These are phyloP conservation scores for Amphipyra berbera DNA, from an alignment of 2,888 invertebrate species.

Conservation along the genomic window DNA sequence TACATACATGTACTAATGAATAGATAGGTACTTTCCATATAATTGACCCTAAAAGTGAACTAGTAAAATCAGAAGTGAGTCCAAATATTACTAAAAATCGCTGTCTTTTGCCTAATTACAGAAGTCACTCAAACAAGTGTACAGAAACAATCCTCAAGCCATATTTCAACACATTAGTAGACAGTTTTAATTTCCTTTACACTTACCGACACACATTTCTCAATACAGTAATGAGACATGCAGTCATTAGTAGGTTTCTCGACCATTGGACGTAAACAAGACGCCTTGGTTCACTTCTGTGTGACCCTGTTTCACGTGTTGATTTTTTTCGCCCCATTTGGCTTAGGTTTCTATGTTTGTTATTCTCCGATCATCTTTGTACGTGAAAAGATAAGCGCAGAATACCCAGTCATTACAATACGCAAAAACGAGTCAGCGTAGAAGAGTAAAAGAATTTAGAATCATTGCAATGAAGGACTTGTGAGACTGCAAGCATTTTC, in stretches of 20 bases:
- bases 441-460: too few relatives aligned
- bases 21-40: too few relatives aligned
- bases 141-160: not conserved
- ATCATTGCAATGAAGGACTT: too few relatives aligned
- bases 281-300: slow-evolving; percentile 49
- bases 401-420: not conserved
- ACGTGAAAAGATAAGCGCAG: slow-evolving; percentile 1
- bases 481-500: too few relatives aligned
- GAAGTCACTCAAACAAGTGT: not conserved
- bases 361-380: slow-evolving; percentile 20
- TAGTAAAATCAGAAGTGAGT: too few relatives aligned
- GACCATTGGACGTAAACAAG: slow-evolving; percentile 43
- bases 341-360: slow-evolving; percentile 33
- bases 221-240: slow-evolving; percentile 26
- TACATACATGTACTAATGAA: too few relatives aligned
- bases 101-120: not conserved
- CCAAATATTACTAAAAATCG: too few relatives aligned
- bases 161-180: not conserved
- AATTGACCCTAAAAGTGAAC: too few relatives aligned
- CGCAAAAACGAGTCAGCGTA: not conserved
- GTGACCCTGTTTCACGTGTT: slow-evolving; percentile 38
- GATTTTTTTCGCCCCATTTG: slow-evolving; percentile 29
- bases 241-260: slow-evolving; percentile 56
- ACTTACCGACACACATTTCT: slow-evolving; percentile 18
- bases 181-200: not conserved